phyloP scores from a whole-genome alignment of 2,113 vertebrate genomes.

The Setophaga petechia region DNA sequence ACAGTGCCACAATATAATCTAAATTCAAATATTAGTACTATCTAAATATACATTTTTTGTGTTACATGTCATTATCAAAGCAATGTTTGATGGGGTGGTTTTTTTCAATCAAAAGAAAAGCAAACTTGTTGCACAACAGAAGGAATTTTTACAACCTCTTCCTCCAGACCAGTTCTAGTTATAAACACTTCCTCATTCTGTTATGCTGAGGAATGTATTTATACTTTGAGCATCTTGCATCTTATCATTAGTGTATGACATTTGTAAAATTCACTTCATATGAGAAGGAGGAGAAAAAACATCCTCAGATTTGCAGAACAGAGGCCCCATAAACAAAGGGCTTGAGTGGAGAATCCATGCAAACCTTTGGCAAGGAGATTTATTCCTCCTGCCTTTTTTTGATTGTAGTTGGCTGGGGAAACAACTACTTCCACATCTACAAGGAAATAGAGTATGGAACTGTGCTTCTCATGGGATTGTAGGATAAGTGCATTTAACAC shows the following conservation, averaged over 20 bases:
- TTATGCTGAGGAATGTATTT: background rate
- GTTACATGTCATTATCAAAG: background rate
- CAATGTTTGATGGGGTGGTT: background rate
- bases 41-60: background rate
- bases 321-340: background rate
- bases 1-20: background rate
- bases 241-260: background rate
- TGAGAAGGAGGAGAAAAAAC: background rate
- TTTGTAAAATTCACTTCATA: background rate
- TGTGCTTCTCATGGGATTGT: background rate
- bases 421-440: background rate
- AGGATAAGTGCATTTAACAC: background rate
- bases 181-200: conserved; percentile 35
- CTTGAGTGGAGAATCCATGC: background rate
- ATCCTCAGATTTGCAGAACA: background rate
- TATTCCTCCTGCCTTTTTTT: background rate
- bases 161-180: background rate
- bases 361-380: background rate
- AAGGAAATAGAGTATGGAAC: background rate
- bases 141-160: conserved; percentile 24
- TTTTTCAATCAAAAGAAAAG: background rate
- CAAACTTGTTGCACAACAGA: conserved; percentile 7
- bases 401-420: background rate
- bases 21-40: background rate
- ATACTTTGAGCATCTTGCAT: background rate